Conservation (phyloP, 2,888 invertebrate genomes). For the Ypsolopha scabrella region DNA sequence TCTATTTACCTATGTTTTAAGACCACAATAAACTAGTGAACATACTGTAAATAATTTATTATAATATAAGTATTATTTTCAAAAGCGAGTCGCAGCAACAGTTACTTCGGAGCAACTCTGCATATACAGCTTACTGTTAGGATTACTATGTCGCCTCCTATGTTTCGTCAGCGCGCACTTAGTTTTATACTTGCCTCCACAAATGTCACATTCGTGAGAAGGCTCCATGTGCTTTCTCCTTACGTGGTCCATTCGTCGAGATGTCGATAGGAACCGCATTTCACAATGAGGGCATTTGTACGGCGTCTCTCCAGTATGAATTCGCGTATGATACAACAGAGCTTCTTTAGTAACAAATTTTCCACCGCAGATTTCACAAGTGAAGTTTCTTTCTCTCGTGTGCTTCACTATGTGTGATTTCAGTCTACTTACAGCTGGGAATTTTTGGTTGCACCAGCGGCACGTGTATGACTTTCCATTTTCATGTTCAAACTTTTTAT, state of each 20-base stretch:
- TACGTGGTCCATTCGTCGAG: constrained; percentile 24
- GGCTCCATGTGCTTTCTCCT: constrained; percentile 18
- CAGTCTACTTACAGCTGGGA: constrained; percentile 20
- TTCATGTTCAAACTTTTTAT: constrained; percentile 26
- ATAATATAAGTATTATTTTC: too few species aligned
- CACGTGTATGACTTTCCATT: constrained; percentile 19
- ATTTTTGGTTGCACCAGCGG: constrained; percentile 27
- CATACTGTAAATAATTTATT: too few species aligned
- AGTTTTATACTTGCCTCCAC: constrained; percentile 20
- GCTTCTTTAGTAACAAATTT: constrained; percentile 25
- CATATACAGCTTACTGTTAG: constrained; percentile 15
- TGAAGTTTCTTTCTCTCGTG: constrained; percentile 27
- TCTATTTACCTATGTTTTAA: too few species aligned
- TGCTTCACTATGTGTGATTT: constrained; percentile 26
- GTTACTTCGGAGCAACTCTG: not conserved
- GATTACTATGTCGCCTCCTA: constrained; percentile 21
- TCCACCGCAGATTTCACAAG: constrained; percentile 22
- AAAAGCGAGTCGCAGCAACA: too few species aligned
- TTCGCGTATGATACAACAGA: constrained; percentile 26
- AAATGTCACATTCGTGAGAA: constrained; percentile 23
- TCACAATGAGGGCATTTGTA: constrained; percentile 26
- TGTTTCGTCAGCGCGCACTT: constrained; percentile 18
- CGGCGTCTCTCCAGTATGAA: constrained; percentile 30
- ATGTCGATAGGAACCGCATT: constrained; percentile 22
- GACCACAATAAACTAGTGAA: too few species aligned